These are phyloP conservation scores for Brachionus koreanus DNA, from an alignment of 1,140 invertebrate genomes.

Conservation along the genomic window DNA sequence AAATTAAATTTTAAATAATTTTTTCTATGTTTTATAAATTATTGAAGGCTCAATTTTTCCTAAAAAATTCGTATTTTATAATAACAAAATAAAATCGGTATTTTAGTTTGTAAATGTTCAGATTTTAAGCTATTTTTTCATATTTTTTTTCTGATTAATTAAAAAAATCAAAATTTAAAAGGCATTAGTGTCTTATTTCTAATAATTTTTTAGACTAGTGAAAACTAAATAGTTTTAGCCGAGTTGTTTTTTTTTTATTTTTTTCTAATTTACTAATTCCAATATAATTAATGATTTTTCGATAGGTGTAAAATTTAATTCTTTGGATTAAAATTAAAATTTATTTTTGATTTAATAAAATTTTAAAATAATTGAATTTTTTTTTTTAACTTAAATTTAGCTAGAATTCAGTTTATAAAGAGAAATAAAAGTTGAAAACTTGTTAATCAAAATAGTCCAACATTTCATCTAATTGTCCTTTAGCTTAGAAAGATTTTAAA, in stretches of 20 bases:
- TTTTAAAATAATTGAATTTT: too few relatives aligned
- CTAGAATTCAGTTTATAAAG: too few relatives aligned
- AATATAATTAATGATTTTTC: background rate
- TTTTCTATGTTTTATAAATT: background rate
- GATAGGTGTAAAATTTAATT: background rate
- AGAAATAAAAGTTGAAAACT: too few relatives aligned
- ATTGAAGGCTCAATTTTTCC: background rate
- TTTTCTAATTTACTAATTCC: background rate
- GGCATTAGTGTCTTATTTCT: background rate
- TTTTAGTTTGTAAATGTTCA: constrained; percentile 32
- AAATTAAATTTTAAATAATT: background rate
- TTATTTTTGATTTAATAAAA: too few relatives aligned
- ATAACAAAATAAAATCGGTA: constrained; percentile 26
- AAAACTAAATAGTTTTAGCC: background rate
- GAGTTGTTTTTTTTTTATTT: background rate
- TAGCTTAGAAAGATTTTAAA: too few relatives aligned
- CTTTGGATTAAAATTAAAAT: background rate
- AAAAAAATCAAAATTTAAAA: background rate
- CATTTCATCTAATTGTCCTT: too few relatives aligned
- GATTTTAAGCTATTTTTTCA: background rate
- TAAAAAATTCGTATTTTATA: background rate
- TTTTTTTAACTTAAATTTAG: too few relatives aligned
- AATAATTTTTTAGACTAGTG: background rate
- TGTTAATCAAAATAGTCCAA: too few relatives aligned
- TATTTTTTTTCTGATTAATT: background rate